Conservation (phyloP, 1,140 invertebrate species). For the Hestina assimilis region DNA sequence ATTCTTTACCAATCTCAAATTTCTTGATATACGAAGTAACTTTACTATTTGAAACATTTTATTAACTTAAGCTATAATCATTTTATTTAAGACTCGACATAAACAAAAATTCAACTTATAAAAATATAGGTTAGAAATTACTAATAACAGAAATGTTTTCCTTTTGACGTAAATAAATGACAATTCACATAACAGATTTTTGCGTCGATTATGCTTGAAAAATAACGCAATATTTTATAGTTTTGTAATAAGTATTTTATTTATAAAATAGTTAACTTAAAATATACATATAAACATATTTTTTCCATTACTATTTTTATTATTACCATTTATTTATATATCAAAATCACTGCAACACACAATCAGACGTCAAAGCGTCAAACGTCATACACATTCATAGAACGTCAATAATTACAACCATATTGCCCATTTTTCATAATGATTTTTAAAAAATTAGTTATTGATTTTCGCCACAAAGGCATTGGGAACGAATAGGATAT, state of each 20-base stretch:
- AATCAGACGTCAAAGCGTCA: slow-evolving; percentile 20
- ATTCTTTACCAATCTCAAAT: slow-evolving; percentile 1
- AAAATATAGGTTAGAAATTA: slow-evolving; percentile 19
- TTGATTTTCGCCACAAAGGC: slow-evolving; percentile 54
- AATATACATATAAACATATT: too few species aligned
- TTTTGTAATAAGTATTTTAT: too few species aligned
- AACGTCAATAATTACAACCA: slow-evolving; percentile 57
- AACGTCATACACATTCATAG: slow-evolving; percentile 29
- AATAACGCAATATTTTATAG: neutral
- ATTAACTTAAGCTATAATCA: neutral
- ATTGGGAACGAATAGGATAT: slow-evolving; percentile 25
- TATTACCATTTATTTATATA: neutral
- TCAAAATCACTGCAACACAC: slow-evolving; percentile 33
- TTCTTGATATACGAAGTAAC: slow-evolving; percentile 9
- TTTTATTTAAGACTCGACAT: slow-evolving; percentile 1
- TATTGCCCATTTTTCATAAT: slow-evolving; percentile 56
- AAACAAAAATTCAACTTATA: slow-evolving; percentile 8
- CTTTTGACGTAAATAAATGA: slow-evolving; percentile 10
- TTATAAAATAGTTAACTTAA: neutral
- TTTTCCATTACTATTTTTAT: too few species aligned
- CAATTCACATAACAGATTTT: too few species aligned
- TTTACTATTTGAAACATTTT: slow-evolving; percentile 36
- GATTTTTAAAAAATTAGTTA: slow-evolving; percentile 50
- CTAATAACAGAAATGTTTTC: neutral
- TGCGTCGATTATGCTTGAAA: neutral